Evolutionary conservation across 2,797 vertebrate genomes (phyloP), one percentile per base, ranked within the genome.

Genomic region (Coregonus ussuriensis): DNA sequence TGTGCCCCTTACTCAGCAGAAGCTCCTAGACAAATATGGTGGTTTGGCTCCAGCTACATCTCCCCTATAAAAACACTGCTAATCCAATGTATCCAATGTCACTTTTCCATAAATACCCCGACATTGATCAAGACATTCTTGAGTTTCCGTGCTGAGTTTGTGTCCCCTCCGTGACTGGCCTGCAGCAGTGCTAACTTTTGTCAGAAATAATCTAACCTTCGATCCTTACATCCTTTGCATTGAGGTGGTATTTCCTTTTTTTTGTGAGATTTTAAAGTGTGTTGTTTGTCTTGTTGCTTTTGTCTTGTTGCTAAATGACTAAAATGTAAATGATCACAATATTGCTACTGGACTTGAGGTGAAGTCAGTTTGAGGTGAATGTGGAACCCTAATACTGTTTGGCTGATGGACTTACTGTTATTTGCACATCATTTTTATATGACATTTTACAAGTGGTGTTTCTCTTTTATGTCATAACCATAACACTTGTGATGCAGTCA

Each of bases 121-220:
- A 3, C 90, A 93, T 93, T 73, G 92, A 94, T 90, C 86, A 87
- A 79, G 84, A 83, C 77, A 18, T 81, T 85, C 79, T 92, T 82
- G 25, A 80, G 79, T 93, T 91, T 90, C 90, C 88, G 83, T 81
- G 82, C 83, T 81, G 77, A 76, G 75, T 85, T 84, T 81, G 82
- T 88, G 86, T 73, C 84, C 80, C 77, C 71, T 72, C 73, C 47
- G 74, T 41, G 31, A 16, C 70, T 54, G 75, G 74, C 25, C 77
- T 68, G 73, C 80, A 70, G 81, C 71, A 72, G 80, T 80, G 72
- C 84, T 81, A 84, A 82, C 86, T 79, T 87, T 82, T 71, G 84
- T 71, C 53, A 33, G 52, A 56, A 35, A 35, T 59, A 54, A 54
- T 72, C 14, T 35, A 72, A 33, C 71, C 71, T 56, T 83, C 72